Percentiles rank a stretch among this genome's conserved stretches.
These are phyloP conservation scores for Perognathus longimembris DNA, from an alignment of 2,113 vertebrate species.

Conservation along the genomic window DNA sequence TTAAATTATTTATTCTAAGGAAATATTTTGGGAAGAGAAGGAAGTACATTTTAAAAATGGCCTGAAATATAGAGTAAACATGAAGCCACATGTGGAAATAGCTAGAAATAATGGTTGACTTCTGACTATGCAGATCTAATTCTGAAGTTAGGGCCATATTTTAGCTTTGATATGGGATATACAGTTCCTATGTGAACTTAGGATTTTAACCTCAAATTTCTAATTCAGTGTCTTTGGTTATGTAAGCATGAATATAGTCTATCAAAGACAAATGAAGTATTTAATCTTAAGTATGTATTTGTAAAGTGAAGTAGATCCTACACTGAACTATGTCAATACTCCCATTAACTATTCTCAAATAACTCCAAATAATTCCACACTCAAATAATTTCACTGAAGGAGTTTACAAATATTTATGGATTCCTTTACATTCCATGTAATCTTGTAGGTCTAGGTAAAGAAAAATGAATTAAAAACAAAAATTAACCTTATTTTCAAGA, in stretches of 20 bases:
- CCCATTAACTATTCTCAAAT: background rate
- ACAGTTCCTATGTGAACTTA: background rate
- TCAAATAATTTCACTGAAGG: no score
- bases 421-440: background rate
- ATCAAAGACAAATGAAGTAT: background rate
- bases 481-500: background rate
- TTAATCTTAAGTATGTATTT: background rate
- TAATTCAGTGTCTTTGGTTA: background rate
- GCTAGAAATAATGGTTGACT: background rate
- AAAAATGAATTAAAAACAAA: background rate
- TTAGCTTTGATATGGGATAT: background rate
- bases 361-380: background rate
- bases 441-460: background rate
- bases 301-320: background rate
- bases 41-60: background rate
- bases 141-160: background rate
- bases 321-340: background rate
- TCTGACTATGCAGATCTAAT: background rate
- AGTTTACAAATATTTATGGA: background rate
- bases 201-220: slow-evolving; percentile 3
- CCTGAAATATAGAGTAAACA: background rate
- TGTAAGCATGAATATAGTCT: background rate
- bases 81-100: slow-evolving; percentile 17
- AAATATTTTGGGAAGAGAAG: slow-evolving; percentile 25
- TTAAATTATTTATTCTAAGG: background rate